Percentiles rank a stretch among this genome's conserved stretches.
Evolutionary conservation across 2,113 vertebrate genomes (phyloP).

Genomic region (Nibea albiflora): DNA sequence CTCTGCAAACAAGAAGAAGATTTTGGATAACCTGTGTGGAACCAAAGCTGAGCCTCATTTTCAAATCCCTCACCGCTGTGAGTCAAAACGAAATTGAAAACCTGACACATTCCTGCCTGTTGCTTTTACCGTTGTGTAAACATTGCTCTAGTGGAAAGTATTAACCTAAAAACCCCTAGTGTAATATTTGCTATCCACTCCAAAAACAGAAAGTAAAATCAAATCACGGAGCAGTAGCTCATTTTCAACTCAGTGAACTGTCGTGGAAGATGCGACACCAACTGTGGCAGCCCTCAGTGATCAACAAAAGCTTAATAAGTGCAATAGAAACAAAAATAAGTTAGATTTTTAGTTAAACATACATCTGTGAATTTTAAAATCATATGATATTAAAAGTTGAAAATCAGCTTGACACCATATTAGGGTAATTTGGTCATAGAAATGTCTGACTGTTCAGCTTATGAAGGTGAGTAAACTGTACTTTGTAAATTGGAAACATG

Average conservation of each 20-base stretch:
- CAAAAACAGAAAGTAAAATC: constrained; percentile 7
- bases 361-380: constrained; percentile 12
- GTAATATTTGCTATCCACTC: constrained; percentile 18
- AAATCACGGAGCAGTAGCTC: neutral
- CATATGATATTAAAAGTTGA: constrained; percentile 27
- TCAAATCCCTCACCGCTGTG: constrained; percentile 9
- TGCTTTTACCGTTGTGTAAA: constrained; percentile 30
- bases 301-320: constrained; percentile 26
- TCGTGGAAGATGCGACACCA: constrained; percentile 22
- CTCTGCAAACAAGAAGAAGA: constrained; percentile 40
- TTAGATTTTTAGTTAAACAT: constrained; percentile 37
- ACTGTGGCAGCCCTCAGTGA: neutral
- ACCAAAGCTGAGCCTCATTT: constrained; percentile 30
- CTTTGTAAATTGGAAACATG: constrained; percentile 18
- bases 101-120: neutral
- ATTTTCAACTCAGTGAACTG: constrained; percentile 1
- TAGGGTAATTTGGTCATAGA: constrained; percentile 15
- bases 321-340: constrained; percentile 50
- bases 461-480: constrained; percentile 42
- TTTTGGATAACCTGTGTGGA: neutral
- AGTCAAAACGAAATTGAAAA: constrained; percentile 27
- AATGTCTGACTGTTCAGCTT: constrained; percentile 44
- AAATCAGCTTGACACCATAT: constrained; percentile 9
- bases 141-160: neutral
- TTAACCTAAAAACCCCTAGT: neutral